A percentile compares a stretch with the other conserved stretches of the same genome.
Conservation (phyloP, 2,113 vertebrate species). For the Aphyosemion australe region DNA sequence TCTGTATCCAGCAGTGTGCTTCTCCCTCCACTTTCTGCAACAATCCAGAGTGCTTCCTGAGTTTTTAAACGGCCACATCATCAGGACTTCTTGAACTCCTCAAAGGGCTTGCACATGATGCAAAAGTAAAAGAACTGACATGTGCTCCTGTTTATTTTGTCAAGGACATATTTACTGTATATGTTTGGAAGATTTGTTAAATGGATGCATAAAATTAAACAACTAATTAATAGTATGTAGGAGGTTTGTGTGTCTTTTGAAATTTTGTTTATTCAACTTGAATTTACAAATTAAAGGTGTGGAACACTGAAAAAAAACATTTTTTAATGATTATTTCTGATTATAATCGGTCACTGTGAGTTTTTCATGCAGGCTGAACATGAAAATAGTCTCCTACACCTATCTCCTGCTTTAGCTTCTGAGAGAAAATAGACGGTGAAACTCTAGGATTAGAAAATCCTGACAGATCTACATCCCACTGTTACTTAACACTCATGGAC, state of each 20-base stretch:
- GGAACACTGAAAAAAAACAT: too few species aligned
- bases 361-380: too few species aligned
- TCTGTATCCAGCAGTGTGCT: constrained; percentile 24
- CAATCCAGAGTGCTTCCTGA: constrained; percentile 71
- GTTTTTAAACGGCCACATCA: constrained; percentile 36
- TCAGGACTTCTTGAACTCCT: constrained; percentile 45
- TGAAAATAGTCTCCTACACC: too few species aligned
- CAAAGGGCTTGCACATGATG: constrained; percentile 72
- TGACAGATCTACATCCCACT: too few species aligned
- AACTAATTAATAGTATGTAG: constrained; percentile 39
- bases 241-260: constrained; percentile 35
- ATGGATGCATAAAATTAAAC: constrained; percentile 69
- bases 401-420: too few species aligned
- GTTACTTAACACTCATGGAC: too few species aligned
- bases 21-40: constrained; percentile 44
- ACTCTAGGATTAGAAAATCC: too few species aligned
- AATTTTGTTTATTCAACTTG: too few species aligned
- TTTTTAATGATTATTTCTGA: too few species aligned
- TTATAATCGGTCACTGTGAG: too few species aligned
- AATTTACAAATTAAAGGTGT: too few species aligned
- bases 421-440: too few species aligned
- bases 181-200: constrained; percentile 63
- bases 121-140: constrained; percentile 55
- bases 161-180: constrained; percentile 69
- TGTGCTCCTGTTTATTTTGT: constrained; percentile 56